Conservation (phyloP, 2,797 vertebrate genomes). For the Poecile montanus region DNA sequence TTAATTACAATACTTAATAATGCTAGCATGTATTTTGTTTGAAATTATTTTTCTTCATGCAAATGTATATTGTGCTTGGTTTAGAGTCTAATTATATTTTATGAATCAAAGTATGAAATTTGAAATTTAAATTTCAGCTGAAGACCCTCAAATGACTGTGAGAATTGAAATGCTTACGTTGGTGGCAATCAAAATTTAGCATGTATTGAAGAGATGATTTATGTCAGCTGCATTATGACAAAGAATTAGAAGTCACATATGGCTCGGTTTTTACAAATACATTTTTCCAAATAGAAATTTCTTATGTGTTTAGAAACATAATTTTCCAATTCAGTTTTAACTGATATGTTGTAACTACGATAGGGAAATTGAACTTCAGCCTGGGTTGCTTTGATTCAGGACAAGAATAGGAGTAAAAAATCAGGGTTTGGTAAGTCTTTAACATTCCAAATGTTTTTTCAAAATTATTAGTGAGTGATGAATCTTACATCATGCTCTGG, state of each 20-base stretch:
- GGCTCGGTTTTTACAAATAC: not conserved
- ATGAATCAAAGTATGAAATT: not conserved
- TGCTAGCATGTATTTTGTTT: not conserved
- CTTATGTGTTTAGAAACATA: not conserved
- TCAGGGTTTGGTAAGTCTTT: not conserved
- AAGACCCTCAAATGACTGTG: not conserved
- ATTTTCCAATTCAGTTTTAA: not conserved
- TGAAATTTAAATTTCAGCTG: slow-evolving; percentile 12
- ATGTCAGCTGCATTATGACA: not conserved
- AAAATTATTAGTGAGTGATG: not conserved
- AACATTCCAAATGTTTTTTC: not conserved
- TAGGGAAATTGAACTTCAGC: not conserved
- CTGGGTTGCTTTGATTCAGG: not conserved
- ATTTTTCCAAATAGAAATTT: not conserved
- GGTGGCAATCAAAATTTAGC: not conserved
- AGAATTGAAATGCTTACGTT: not conserved
- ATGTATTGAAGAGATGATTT: not conserved
- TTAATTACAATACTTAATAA: not conserved
- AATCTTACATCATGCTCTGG: not conserved
- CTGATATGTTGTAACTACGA: not conserved
- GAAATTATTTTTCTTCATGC: not conserved
- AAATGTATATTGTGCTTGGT: not conserved
- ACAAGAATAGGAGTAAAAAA: not conserved
- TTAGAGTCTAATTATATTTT: not conserved
- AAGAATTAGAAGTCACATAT: not conserved